Evolutionary conservation across 2,888 invertebrate genomes (phyloP).

Genomic region (Andrena flavipes): DNA sequence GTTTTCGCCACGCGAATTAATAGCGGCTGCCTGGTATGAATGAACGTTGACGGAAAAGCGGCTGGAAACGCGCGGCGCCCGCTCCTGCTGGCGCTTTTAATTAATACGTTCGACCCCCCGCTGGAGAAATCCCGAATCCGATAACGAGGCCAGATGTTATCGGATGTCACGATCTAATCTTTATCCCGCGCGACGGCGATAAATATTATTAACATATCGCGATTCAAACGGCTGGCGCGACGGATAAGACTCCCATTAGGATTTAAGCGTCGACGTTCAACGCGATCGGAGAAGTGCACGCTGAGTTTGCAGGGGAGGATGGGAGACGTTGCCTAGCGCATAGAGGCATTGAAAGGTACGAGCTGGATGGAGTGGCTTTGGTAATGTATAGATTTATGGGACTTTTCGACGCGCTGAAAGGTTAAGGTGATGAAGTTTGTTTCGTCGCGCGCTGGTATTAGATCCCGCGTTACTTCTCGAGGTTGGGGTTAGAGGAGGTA

Average conservation of each 20-base stretch:
- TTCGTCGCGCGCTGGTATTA: too few relatives aligned
- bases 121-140: slow-evolving; percentile 15
- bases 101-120: slow-evolving; percentile 48
- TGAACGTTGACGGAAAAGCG: slow-evolving; percentile 55
- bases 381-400: too few relatives aligned
- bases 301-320: not conserved
- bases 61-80: slow-evolving; percentile 14
- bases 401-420: too few relatives aligned
- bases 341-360: too few relatives aligned
- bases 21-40: slow-evolving; percentile 50
- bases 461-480: too few relatives aligned
- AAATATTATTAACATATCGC: slow-evolving; percentile 41
- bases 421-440: too few relatives aligned
- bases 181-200: slow-evolving; percentile 12
- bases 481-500: too few relatives aligned
- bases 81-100: slow-evolving; percentile 42
- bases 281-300: not conserved
- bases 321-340: not conserved
- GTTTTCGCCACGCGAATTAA: slow-evolving; percentile 67
- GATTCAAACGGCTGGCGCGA: not conserved
- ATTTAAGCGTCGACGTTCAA: not conserved
- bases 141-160: slow-evolving; percentile 41
- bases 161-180: slow-evolving; percentile 45
- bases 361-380: too few relatives aligned
- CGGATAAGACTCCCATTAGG: not conserved